Conservation (phyloP, 2,797 vertebrate genomes). For the Streptopelia turtur region DNA sequence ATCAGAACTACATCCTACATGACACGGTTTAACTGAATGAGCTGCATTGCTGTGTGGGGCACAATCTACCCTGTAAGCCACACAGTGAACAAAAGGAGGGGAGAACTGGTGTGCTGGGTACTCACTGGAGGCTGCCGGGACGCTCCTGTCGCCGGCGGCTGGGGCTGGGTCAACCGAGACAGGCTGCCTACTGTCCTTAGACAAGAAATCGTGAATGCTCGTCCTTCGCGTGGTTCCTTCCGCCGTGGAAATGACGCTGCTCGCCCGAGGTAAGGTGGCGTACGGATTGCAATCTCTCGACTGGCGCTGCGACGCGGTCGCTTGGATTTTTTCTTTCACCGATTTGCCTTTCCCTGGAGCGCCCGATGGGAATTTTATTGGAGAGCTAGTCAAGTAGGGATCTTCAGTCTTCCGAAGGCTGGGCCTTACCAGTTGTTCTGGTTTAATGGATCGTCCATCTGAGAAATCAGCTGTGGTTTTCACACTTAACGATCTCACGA, state of each 20-base stretch:
- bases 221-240: constrained; percentile 95
- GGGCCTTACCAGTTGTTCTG: constrained; percentile 76
- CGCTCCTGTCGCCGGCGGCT: constrained; percentile 75
- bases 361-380: constrained; percentile 75
- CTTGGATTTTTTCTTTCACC: constrained; percentile 84
- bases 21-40: neutral
- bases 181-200: constrained; percentile 91
- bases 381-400: constrained; percentile 83
- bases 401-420: constrained; percentile 87
- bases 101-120: constrained; percentile 83
- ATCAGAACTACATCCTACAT: constrained; percentile 12
- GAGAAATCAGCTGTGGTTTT: constrained; percentile 76
- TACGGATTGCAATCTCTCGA: constrained; percentile 83
- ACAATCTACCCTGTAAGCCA: constrained; percentile 78
- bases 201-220: constrained; percentile 97
- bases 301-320: constrained; percentile 76
- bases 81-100: constrained; percentile 80
- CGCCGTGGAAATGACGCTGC: constrained; percentile 97
- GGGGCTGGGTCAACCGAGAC: constrained; percentile 87
- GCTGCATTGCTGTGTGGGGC: constrained; percentile 12
- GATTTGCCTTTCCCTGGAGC: constrained; percentile 83
- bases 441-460: constrained; percentile 74
- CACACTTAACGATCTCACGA: constrained; percentile 89
- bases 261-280: constrained; percentile 92
- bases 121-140: constrained; percentile 91